Percentiles rank a stretch among this genome's conserved stretches.
These are phyloP conservation scores for Aegithalos caudatus DNA, from an alignment of 2,113 vertebrate genomes.

Conservation along the genomic window DNA sequence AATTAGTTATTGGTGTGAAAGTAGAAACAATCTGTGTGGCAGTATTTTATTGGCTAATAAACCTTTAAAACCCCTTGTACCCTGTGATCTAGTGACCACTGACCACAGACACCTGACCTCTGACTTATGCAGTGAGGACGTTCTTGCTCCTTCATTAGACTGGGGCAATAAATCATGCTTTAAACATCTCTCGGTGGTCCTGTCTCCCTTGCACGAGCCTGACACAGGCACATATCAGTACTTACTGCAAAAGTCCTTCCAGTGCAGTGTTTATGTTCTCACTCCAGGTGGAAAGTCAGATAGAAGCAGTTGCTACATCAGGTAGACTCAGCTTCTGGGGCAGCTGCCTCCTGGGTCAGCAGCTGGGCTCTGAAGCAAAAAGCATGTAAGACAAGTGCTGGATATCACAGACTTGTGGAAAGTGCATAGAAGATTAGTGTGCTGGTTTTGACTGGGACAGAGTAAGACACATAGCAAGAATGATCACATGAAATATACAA, in stretches of 20 bases:
- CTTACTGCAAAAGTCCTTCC: not conserved
- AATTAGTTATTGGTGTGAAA: no score
- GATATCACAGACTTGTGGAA: not conserved
- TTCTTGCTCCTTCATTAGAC: not conserved
- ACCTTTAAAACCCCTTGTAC: not conserved
- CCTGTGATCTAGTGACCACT: not conserved
- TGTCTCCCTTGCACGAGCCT: not conserved
- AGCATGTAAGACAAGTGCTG: not conserved
- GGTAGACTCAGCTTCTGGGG: not conserved
- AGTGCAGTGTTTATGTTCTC: not conserved
- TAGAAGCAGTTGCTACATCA: not conserved
- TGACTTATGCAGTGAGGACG: not conserved
- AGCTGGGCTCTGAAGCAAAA: not conserved
- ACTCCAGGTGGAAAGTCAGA: not conserved
- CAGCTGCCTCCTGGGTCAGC: not conserved
- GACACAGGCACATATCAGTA: not conserved
- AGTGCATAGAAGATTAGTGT: not conserved
- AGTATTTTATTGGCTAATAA: not conserved
- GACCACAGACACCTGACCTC: not conserved
- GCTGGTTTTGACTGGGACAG: not conserved
- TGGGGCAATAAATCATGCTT: not conserved
- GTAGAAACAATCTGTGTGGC: no score
- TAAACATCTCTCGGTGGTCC: not conserved
- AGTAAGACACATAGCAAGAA: not conserved
- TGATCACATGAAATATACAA: not conserved